Base-by-base conservation (phyloP, 1,140 invertebrate species). In the Drosophila hydei region DNA sequence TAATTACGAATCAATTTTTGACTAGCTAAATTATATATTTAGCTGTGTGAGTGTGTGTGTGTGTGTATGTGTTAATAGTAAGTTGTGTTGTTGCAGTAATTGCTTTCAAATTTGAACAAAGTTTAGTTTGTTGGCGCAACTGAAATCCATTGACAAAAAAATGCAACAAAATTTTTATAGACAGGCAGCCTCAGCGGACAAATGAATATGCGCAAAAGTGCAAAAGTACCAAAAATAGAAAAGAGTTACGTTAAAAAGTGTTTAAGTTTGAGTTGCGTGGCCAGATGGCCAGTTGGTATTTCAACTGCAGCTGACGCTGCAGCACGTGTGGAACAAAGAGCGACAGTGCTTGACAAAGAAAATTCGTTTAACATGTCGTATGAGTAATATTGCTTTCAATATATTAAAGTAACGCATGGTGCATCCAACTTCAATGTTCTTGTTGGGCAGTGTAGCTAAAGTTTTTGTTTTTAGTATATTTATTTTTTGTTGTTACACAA, bases 301-400 rank as follows among this genome's bases (percentile, higher is more conserved):
- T 76, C 30, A 14, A 27, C 45, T 62, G 65, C 27, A 25, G 23
- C 67, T 52, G 40, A 42, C 60, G 43, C 58, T 71, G 59, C 75
- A 69, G 45, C 73, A 60, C 43, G 48, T 48, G 81, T 88, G 81
- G 83, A 88, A 87, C 83, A 88, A 80, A 54, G 63, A 63, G 54
- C 70, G 58, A 58, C 43, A 60, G 36, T 68, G 48, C 27, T 62
- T 61, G 14, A 19, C 30, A 30, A 18, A 23, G 27, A 30, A 25
- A 18, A 43, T 27, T 56, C n/a, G 14, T 8, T 56, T 54, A 38
- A 38, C 64, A 16, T 58, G 54, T 60, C 60, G 63, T 71, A 64
- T 68, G 64, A 72, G 42, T 69, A 43, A 69, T 78, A 67, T 62
- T 58, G 3, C 1, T 7, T 33, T 9, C 0, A 8, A 62, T 42